Base-by-base conservation (phyloP, 2,797 vertebrate species). In the Channallabes apus region DNA sequence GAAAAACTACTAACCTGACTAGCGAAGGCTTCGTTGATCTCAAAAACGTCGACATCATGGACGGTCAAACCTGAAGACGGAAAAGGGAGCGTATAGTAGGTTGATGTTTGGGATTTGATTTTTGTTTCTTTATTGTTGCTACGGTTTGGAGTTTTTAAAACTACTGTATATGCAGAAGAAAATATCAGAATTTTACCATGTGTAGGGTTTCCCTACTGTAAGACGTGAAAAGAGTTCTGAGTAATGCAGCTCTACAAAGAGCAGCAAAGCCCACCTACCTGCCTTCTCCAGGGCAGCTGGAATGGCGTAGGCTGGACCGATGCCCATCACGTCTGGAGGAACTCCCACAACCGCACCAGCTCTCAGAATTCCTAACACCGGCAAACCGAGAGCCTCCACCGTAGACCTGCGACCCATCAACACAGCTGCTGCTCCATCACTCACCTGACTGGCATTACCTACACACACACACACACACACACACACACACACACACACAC, bases 381-480 rank as follows among this genome's bases (percentile, higher is more conserved):
- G 97, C 46, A 99, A 96, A 1, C 96, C 96, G 89, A 97, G 82
- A 17, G 96, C 94, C 5, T 93, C 92, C 0, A 96, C 97, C 2
- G 89, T 92, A 0, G 96, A 94, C 77, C 97, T 94, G 17, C 93
- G 95, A 0, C 96, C 98, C 84, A 98, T 82, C 65, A 99, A 94
- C 79, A 98, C 91, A 0, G 96, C 97, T 0, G 98, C 97, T 0
- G 97, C 97, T 0, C 97, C 97, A 0, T 98, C 97, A 0, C 97
- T 99, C 89, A 99, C 94, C 92, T 99, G 98, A 93, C 98, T 98
- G 87, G 97, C 94, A 84, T 99, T 99, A 46, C 98, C 97, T 99
- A 89, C 41, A 24, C 14, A 54, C 32, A 12, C 29, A 86, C 38
- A 59, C 5, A n/a, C n/a, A n/a, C n/a, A n/a, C n/a, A n/a, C n/a